phyloP scores from a whole-genome alignment of 2,888 invertebrate species.

The Shargacucullia verbasci region DNA sequence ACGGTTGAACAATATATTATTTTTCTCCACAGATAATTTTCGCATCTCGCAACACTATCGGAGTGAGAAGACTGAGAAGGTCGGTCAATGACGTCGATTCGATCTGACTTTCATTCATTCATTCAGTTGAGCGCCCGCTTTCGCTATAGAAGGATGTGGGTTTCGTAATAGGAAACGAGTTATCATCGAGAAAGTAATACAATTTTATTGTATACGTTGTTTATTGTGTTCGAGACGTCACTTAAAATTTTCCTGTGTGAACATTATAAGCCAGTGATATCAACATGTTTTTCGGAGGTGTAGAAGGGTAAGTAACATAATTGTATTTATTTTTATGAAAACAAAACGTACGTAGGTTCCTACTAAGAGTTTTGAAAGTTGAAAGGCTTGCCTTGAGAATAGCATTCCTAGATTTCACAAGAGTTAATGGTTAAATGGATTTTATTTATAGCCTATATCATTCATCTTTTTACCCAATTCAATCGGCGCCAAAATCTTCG shows the following conservation, averaged over 20 bases:
- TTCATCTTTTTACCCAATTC: constrained; percentile 24
- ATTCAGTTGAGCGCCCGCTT: constrained; percentile 66
- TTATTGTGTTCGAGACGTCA: constrained; percentile 44
- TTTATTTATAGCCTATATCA: constrained; percentile 9
- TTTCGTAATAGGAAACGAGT: constrained; percentile 7
- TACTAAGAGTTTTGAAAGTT: constrained; percentile 70
- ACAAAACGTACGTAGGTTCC: no score
- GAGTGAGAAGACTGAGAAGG: background rate
- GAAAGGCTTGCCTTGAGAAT: constrained; percentile 80
- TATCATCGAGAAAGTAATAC: constrained; percentile 51
- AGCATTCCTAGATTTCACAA: constrained; percentile 69
- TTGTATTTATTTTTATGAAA: constrained; percentile 35
- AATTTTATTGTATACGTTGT: constrained; percentile 42
- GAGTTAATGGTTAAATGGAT: constrained; percentile 24
- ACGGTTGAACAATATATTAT: no score
- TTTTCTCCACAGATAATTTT: no score
- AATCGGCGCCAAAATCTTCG: constrained; percentile 17
- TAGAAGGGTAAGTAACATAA: constrained; percentile 78
- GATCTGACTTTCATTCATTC: constrained; percentile 22
- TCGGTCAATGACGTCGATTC: constrained; percentile 12
- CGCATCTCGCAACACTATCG: constrained; percentile 25
- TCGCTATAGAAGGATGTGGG: constrained; percentile 57
- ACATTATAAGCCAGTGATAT: constrained; percentile 32
- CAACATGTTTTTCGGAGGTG: constrained; percentile 79
- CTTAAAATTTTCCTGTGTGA: constrained; percentile 30